Evolutionary conservation across 2,888 invertebrate species (phyloP).

Genomic region (Panzeria rudis): DNA sequence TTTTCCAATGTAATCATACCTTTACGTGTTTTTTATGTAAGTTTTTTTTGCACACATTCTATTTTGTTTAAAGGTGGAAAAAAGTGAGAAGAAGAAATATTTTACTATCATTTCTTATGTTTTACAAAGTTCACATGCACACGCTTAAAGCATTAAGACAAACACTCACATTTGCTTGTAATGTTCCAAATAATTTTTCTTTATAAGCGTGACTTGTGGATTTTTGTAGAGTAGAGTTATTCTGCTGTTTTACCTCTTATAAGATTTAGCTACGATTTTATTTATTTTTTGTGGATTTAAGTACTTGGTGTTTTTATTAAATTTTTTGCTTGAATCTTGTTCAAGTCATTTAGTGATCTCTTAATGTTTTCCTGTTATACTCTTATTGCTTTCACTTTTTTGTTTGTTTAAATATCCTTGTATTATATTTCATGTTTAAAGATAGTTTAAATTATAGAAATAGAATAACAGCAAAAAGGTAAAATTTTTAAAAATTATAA

Average conservation of each 20-base stretch:
- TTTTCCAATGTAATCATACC: no score
- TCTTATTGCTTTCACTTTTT: constrained; percentile 14
- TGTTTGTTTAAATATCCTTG: not conserved
- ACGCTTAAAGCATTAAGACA: no score
- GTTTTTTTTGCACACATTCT: no score
- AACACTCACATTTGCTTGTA: not conserved
- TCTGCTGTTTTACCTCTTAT: not conserved
- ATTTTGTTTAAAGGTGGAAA: no score
- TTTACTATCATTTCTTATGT: no score
- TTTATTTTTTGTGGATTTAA: not conserved
- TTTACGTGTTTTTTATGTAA: no score
- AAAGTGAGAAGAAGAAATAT: no score
- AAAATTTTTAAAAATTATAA: not conserved
- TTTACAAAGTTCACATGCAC: no score
- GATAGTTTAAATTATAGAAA: not conserved
- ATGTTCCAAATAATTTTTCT: not conserved
- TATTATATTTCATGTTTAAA: constrained; percentile 8
- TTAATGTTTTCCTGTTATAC: constrained; percentile 43
- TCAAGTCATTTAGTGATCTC: constrained; percentile 60
- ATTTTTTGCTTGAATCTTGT: constrained; percentile 6
- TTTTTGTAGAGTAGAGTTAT: constrained; percentile 1
- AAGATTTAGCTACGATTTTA: not conserved
- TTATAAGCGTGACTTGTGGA: constrained; percentile 11
- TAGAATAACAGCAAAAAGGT: not conserved
- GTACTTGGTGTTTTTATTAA: not conserved